phyloP scores from a whole-genome alignment of 2,113 vertebrate species.

The Verasper variegatus region DNA sequence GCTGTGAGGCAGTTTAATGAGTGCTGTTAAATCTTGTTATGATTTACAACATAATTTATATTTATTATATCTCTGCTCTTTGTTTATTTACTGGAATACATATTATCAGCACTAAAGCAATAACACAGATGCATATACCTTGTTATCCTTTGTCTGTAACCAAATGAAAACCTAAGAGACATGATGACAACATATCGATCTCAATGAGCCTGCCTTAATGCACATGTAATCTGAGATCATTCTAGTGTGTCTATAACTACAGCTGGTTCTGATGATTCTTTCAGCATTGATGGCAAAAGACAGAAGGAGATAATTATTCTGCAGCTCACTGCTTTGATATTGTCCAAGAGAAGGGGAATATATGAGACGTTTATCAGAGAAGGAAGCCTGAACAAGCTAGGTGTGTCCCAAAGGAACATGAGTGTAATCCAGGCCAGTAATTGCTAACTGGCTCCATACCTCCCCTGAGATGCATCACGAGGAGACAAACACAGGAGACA shows the following conservation, averaged over 20 bases:
- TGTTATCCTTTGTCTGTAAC: not conserved
- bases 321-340: constrained; percentile 13
- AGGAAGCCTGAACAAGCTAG: constrained; percentile 16
- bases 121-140: not conserved
- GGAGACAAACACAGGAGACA: constrained; percentile 66
- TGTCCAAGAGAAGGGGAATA: constrained; percentile 27
- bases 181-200: constrained; percentile 1
- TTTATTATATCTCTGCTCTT: not conserved
- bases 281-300: constrained; percentile 15
- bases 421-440: constrained; percentile 67
- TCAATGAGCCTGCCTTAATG: not conserved
- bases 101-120: not conserved
- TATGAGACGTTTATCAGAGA: constrained; percentile 33
- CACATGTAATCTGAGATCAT: constrained; percentile 6
- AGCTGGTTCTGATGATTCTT: not conserved
- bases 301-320: constrained; percentile 5
- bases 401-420: constrained; percentile 30
- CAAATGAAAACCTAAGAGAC: not conserved
- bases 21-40: too few relatives aligned
- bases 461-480: constrained; percentile 61
- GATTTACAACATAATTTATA: not conserved
- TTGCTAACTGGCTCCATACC: constrained; percentile 59
- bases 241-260: constrained; percentile 35
- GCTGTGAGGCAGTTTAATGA: too few relatives aligned
- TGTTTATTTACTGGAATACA: not conserved